A percentile compares a stretch with the other conserved stretches of the same genome.
phyloP scores from a whole-genome alignment of 2,797 vertebrate genomes.

The Lycodopsis pacificus region DNA sequence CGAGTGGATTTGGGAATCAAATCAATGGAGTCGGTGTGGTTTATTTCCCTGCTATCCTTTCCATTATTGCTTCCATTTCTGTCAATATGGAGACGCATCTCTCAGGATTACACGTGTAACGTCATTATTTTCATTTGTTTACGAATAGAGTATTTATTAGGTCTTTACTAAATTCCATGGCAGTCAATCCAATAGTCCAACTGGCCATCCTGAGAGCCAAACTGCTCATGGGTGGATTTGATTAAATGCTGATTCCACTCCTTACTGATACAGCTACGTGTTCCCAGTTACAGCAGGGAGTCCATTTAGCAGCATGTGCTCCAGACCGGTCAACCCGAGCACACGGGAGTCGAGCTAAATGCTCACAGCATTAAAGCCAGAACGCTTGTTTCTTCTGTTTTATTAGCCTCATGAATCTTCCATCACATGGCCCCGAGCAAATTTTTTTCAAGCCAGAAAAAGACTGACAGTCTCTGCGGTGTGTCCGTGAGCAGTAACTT shows the following conservation, averaged over 20 bases:
- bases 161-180: too few species aligned
- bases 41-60: conserved; percentile 19
- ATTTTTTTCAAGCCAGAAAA: conserved; percentile 33
- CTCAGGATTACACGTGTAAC: neutral
- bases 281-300: conserved; percentile 12
- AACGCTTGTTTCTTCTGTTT: conserved; percentile 9
- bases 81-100: neutral
- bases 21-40: conserved; percentile 17
- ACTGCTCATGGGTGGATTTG: neutral
- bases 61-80: conserved; percentile 23
- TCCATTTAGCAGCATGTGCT: conserved; percentile 14
- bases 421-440: conserved; percentile 23
- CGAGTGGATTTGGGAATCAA: conserved; percentile 34
- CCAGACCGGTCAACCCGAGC: neutral
- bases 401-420: conserved; percentile 29
- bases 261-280: neutral
- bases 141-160: neutral
- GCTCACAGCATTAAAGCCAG: conserved; percentile 10
- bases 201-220: neutral
- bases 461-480: conserved; percentile 9
- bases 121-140: neutral
- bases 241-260: neutral
- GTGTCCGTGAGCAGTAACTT: neutral
- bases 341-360: conserved; percentile 3
- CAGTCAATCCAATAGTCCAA: neutral